phyloP scores from a whole-genome alignment of 2,113 vertebrate genomes.

The Numenius arquata region DNA sequence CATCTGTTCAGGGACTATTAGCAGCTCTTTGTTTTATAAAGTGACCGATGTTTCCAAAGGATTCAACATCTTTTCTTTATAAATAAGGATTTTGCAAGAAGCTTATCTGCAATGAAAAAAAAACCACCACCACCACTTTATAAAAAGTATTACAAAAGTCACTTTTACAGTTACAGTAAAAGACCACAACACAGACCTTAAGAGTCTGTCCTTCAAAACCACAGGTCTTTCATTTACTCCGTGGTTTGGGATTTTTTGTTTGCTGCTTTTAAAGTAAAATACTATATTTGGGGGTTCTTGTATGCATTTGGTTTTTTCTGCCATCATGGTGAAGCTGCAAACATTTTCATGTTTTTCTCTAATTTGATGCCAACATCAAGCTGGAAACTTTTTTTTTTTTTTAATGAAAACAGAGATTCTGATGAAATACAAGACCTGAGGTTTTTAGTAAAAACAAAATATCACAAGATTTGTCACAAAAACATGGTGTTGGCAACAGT shows the following conservation, averaged over 20 bases:
- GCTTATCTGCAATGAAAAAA: constrained; percentile 44
- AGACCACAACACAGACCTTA: constrained; percentile 54
- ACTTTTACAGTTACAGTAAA: constrained; percentile 62
- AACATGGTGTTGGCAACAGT: constrained; percentile 6
- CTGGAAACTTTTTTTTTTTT: background rate
- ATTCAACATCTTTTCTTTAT: constrained; percentile 23
- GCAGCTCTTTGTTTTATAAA: constrained; percentile 30
- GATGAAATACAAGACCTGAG: constrained; percentile 55
- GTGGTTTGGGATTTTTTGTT: constrained; percentile 54
- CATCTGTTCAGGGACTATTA: constrained; percentile 5
- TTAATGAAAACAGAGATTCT: constrained; percentile 19
- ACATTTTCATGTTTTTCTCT: constrained; percentile 50
- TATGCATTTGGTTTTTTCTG: constrained; percentile 18
- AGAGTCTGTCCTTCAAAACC: constrained; percentile 52
- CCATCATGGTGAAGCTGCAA: constrained; percentile 35
- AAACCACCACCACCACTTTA: background rate
- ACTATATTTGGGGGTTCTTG: constrained; percentile 28
- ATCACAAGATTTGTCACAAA: constrained; percentile 54
- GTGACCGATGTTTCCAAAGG: constrained; percentile 11
- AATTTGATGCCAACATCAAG: constrained; percentile 41
- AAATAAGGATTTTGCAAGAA: constrained; percentile 45
- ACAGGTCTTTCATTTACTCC: constrained; percentile 41
- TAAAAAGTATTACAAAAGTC: constrained; percentile 53
- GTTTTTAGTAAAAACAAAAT: constrained; percentile 56
- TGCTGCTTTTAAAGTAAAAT: constrained; percentile 51